Percentiles rank a stretch among this genome's conserved stretches.
Evolutionary conservation across 2,888 invertebrate genomes (phyloP).

Genomic region (Stenotaenia linearis): DNA sequence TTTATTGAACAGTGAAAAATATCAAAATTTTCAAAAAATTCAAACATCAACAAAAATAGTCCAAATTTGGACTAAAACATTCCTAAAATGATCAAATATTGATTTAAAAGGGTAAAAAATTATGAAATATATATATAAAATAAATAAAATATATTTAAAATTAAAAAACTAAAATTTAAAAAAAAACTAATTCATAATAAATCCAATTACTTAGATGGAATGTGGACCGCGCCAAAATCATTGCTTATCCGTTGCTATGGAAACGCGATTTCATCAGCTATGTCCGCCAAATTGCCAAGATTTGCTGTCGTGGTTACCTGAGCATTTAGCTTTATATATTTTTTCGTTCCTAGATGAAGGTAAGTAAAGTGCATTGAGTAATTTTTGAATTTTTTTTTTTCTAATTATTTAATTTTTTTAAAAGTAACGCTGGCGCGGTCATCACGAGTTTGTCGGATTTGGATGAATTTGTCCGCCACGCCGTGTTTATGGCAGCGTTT

Average conservation of each 20-base stretch:
- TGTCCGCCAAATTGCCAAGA: slow-evolving; percentile 51
- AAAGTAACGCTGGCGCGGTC: slow-evolving; percentile 47
- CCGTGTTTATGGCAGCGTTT: slow-evolving; percentile 49
- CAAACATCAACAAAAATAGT: too few species aligned
- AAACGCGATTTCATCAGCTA: slow-evolving; percentile 46
- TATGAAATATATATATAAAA: neutral
- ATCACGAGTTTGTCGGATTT: slow-evolving; percentile 45
- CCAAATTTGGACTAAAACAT: too few species aligned
- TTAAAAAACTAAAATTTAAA: neutral
- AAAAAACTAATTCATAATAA: neutral
- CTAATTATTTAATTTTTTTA: slow-evolving; percentile 34
- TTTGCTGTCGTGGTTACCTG: slow-evolving; percentile 48
- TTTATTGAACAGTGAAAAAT: too few species aligned
- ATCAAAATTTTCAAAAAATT: too few species aligned
- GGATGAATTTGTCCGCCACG: slow-evolving; percentile 47
- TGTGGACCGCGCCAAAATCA: slow-evolving; percentile 49
- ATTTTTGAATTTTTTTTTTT: slow-evolving; percentile 13
- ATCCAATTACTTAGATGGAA: slow-evolving; percentile 41
- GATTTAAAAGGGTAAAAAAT: too few species aligned
- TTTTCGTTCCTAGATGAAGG: slow-evolving; percentile 50
- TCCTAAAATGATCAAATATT: too few species aligned
- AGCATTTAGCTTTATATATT: slow-evolving; percentile 46
- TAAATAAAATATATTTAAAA: neutral
- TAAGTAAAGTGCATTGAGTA: slow-evolving; percentile 37
- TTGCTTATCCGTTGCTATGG: slow-evolving; percentile 47